Base-by-base conservation (phyloP, 1,140 invertebrate genomes). In the Oreohelix idahoensis region DNA sequence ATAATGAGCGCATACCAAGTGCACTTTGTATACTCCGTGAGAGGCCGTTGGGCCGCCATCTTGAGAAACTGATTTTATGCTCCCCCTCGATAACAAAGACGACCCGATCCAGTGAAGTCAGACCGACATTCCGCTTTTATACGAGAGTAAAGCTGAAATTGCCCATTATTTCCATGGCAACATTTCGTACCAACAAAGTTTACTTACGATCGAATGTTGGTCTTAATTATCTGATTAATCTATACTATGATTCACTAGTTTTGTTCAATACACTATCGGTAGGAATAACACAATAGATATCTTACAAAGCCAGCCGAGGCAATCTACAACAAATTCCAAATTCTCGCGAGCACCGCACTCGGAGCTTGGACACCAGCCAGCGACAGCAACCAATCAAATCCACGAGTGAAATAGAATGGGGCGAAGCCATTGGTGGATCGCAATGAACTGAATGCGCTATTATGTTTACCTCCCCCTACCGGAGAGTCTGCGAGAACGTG, bases 1-100 rank as follows among this genome's bases (percentile, higher is more conserved):
- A 85, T 29, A 38, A 71, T 58, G 49, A 83, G 51, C 17, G 63
- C 5, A 66, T 35, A 66, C 63, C 63, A 66, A 66, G 63, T 32
- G 1, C 63, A 35, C n/a, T n/a, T 2, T 32, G n/a, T 32, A 32
- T 32, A 66, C 63, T 32, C 63, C 63, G n/a, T 66, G 63, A 66
- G 63, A 29, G 32, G n/a, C 49, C 36, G 10, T 17, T 45, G 26
- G 23, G 38, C 49, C 73, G 51, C 32, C 58, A 69, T n/a, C 35
- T 49, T 39, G n/a, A 45, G 36, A 32, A 45, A 45, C 74, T 42
- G 42, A 45, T n/a, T 35, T 51, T 51, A 32, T 23, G 26, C 29
- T 32, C 42, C 32, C 26, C 0, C 42, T 45, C 17, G 63, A 66
- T 8, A 66, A 66, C 63, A 66, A 66, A 66, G 63, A 66, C 63